Evolutionary conservation across 2,888 invertebrate genomes (phyloP).

Genomic region (Smittia aterrima): DNA sequence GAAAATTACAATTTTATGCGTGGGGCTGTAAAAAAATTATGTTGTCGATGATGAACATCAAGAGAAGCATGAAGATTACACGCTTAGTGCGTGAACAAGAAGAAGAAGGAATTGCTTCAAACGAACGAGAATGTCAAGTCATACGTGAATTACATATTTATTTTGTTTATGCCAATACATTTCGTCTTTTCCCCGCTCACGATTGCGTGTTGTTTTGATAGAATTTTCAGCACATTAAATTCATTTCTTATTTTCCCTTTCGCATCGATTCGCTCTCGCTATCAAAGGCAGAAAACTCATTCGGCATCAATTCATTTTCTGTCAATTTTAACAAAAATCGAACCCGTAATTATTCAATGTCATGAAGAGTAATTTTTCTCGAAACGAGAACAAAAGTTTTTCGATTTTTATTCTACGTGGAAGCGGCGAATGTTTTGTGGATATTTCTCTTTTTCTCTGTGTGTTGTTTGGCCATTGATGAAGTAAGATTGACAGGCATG

Average conservation of each 20-base stretch:
- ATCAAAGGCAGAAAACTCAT: slow-evolving; percentile 40
- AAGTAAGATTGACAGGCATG: slow-evolving; percentile 39
- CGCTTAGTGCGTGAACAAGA: slow-evolving; percentile 9
- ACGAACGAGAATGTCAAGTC: slow-evolving; percentile 30
- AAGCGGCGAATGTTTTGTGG: slow-evolving; percentile 9
- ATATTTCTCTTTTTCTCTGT: no score
- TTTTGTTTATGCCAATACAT: slow-evolving; percentile 33
- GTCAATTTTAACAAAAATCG: slow-evolving; percentile 41
- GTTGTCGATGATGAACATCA: slow-evolving; percentile 24
- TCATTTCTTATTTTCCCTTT: slow-evolving; percentile 36
- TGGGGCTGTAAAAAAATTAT: slow-evolving; percentile 19
- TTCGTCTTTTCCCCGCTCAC: background rate
- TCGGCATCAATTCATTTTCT: slow-evolving; percentile 36
- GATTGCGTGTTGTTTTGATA: slow-evolving; percentile 29
- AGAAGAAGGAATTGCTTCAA: background rate
- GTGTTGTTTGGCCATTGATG: slow-evolving; percentile 34
- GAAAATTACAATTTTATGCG: slow-evolving; percentile 38
- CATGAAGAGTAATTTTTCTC: slow-evolving; percentile 39
- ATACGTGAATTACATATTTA: slow-evolving; percentile 35
- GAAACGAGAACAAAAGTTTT: slow-evolving; percentile 6
- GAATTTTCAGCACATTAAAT: slow-evolving; percentile 40
- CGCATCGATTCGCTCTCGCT: slow-evolving; percentile 6
- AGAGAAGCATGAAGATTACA: background rate
- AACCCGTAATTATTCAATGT: slow-evolving; percentile 41
- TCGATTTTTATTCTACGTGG: no score